These are phyloP conservation scores for Galeruca laticollis DNA, from an alignment of 2,888 invertebrate species.

Conservation along the genomic window DNA sequence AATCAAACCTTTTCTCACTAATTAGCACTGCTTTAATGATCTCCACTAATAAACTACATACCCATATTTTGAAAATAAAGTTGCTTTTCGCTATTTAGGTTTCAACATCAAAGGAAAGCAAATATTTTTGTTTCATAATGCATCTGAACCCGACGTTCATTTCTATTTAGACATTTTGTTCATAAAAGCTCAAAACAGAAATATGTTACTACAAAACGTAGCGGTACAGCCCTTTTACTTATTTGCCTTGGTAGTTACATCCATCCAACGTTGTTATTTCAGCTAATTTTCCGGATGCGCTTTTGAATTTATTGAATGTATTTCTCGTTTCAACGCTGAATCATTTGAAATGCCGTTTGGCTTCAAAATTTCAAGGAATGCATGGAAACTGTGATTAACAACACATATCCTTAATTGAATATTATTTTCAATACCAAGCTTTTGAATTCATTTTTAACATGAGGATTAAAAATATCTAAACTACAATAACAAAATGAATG, in stretches of 20 bases:
- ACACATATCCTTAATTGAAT: too few relatives aligned
- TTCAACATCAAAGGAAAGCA: conserved; percentile 3
- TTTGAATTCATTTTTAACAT: too few relatives aligned
- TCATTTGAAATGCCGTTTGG: too few relatives aligned
- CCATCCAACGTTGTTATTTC: neutral
- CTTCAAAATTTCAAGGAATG: too few relatives aligned
- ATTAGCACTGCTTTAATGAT: neutral
- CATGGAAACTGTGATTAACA: too few relatives aligned
- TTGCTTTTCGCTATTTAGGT: neutral
- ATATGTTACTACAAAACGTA: neutral
- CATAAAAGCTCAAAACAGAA: neutral
- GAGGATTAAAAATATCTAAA: too few relatives aligned
- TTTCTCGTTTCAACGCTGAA: neutral
- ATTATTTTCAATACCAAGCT: too few relatives aligned
- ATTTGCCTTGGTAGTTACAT: conserved; percentile 3
- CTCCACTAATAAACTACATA: conserved; percentile 2
- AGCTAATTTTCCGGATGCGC: neutral
- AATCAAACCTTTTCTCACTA: too few relatives aligned
- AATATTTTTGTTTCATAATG: neutral
- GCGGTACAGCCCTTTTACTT: neutral
- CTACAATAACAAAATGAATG: too few relatives aligned
- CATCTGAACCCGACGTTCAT: neutral
- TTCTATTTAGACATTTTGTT: conserved; percentile 4
- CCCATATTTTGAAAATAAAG: neutral
- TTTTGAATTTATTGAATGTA: neutral